Conservation (phyloP, 2,888 invertebrate species). For the Cryptosula pallasiana region DNA sequence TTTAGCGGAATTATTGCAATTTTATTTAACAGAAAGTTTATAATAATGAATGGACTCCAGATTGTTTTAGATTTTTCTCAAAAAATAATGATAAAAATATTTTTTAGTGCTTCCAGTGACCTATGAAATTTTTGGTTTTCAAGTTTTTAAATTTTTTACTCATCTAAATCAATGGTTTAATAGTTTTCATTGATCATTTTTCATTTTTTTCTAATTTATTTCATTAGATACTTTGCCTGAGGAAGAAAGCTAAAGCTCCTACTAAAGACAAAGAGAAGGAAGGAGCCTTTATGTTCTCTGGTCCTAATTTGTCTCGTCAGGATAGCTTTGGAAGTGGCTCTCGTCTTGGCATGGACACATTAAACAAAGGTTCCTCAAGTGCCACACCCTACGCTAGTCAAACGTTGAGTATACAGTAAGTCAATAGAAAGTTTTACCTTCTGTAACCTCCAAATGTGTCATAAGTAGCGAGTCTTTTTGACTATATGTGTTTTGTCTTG, state of each 20-base stretch:
- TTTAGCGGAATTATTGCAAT: no score
- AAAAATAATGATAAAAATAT: no score
- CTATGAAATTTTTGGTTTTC: no score
- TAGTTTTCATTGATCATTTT: background rate
- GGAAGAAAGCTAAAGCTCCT: constrained; percentile 13
- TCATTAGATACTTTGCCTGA: background rate
- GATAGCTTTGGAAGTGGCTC: constrained; percentile 11
- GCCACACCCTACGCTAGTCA: constrained; percentile 15
- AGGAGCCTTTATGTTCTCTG: constrained; percentile 16
- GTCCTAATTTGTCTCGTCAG: constrained; percentile 11
- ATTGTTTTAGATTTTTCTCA: no score
- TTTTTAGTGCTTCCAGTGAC: no score
- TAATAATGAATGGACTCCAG: no score
- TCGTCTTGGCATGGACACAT: background rate
- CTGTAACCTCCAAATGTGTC: no score
- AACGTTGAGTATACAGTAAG: constrained; percentile 19
- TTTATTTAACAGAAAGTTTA: no score
- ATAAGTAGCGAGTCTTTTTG: no score
- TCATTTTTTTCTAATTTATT: background rate
- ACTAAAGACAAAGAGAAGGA: constrained; percentile 3
- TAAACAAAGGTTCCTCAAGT: background rate
- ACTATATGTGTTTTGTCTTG: no score
- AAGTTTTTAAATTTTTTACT: no score
- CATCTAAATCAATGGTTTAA: no score
- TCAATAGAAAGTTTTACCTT: background rate